A percentile compares a stretch with the other conserved stretches of the same genome.
These are phyloP conservation scores for Acanthosoma haemorrhoidale DNA, from an alignment of 2,888 invertebrate genomes.

Conservation along the genomic window DNA sequence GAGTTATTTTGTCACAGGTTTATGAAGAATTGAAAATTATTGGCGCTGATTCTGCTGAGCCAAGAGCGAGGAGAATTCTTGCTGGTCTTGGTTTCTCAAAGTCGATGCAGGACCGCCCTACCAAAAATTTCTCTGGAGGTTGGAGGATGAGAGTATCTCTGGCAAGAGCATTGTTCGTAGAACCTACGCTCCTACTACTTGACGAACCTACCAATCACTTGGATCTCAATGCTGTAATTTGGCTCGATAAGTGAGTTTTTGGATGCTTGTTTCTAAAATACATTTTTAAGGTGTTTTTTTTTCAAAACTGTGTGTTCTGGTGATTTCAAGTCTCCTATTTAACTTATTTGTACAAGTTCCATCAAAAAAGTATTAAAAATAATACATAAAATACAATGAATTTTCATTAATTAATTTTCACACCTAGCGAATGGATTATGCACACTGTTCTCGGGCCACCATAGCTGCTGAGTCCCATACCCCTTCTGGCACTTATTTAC, in stretches of 20 bases:
- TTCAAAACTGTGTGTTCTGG: no score
- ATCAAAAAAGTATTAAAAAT: no score
- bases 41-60: constrained; percentile 96
- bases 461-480: no score
- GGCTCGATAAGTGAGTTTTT: constrained; percentile 97
- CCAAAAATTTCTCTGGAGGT: constrained; percentile 61
- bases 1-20: constrained; percentile 54
- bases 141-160: constrained; percentile 67
- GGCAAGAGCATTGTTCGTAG: constrained; percentile 60
- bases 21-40: constrained; percentile 93
- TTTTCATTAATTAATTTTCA: no score
- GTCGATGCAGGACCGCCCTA: constrained; percentile 69
- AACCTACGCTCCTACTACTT: constrained; percentile 59
- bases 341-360: no score
- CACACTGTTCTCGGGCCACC: no score
- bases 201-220: constrained; percentile 64
- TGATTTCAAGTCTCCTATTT: no score
- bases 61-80: constrained; percentile 88
- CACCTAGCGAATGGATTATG: no score
- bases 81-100: constrained; percentile 91
- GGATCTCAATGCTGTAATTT: constrained; percentile 93
- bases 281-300: no score
- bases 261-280: no score
- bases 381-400: no score
- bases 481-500: no score